These are phyloP conservation scores for Puntigrus tetrazona DNA, from an alignment of 2,113 vertebrate species.

Conservation along the genomic window DNA sequence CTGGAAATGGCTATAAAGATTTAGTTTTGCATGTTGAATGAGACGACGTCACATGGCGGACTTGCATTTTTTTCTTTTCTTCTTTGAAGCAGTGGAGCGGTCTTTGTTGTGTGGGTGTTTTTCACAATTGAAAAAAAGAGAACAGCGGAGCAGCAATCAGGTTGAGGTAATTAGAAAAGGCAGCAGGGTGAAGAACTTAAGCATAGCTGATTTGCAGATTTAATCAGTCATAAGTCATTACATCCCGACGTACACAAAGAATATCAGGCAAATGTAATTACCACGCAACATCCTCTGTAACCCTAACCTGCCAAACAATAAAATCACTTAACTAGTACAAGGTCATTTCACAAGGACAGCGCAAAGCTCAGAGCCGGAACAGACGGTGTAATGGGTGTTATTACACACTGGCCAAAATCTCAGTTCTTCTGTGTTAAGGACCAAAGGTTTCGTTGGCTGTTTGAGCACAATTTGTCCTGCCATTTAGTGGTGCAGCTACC, in stretches of 20 bases:
- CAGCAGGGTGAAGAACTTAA: constrained; percentile 21
- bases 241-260: background rate
- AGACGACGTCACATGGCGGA: background rate
- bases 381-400: background rate
- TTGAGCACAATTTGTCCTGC: background rate
- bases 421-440: background rate
- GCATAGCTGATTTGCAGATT: constrained; percentile 22
- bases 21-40: background rate
- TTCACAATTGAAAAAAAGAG: constrained; percentile 5
- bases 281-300: background rate
- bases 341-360: background rate
- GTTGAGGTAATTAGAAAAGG: constrained; percentile 20
- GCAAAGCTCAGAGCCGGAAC: no score
- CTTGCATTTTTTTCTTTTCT: background rate
- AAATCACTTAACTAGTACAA: constrained; percentile 9
- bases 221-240: constrained; percentile 32
- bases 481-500: background rate
- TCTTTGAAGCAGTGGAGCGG: background rate
- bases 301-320: constrained; percentile 3
- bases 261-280: constrained; percentile 12
- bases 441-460: background rate
- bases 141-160: constrained; percentile 20
- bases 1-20: background rate
- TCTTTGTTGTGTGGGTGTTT: constrained; percentile 6
- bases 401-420: background rate